phyloP scores from a whole-genome alignment of 2,797 vertebrate species.

The Dendrocincla tyrannina region DNA sequence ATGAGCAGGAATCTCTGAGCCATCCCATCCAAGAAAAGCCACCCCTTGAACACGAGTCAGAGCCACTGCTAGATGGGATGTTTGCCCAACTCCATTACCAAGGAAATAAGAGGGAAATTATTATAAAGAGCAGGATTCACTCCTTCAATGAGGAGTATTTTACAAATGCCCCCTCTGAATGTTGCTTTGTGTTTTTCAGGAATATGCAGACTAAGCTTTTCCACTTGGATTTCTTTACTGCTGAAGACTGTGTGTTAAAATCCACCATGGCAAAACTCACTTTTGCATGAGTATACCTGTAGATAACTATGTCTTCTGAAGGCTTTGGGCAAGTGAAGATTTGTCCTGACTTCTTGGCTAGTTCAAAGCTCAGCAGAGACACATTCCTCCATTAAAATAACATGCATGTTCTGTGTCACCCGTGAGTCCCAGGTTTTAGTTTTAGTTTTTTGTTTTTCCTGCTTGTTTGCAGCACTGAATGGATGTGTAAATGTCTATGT shows the following conservation, averaged over 20 bases:
- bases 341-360: neutral
- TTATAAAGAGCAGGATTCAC: neutral
- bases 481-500: accelerated
- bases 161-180: neutral
- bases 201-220: neutral
- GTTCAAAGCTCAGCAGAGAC: neutral
- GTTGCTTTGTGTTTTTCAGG: neutral
- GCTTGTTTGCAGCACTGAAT: neutral
- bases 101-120: neutral
- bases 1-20: neutral
- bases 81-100: neutral
- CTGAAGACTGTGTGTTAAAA: neutral
- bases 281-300: neutral
- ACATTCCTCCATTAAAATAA: neutral
- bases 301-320: neutral
- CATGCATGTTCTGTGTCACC: accelerated
- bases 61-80: neutral
- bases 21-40: neutral
- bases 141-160: neutral
- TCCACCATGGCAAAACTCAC: neutral
- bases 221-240: neutral
- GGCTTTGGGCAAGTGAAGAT: neutral
- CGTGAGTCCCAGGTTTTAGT: neutral
- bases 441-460: neutral
- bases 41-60: neutral